These are phyloP conservation scores for Caenorhabditis macrosperma DNA, from an alignment of 2,888 invertebrate genomes.

Conservation along the genomic window DNA sequence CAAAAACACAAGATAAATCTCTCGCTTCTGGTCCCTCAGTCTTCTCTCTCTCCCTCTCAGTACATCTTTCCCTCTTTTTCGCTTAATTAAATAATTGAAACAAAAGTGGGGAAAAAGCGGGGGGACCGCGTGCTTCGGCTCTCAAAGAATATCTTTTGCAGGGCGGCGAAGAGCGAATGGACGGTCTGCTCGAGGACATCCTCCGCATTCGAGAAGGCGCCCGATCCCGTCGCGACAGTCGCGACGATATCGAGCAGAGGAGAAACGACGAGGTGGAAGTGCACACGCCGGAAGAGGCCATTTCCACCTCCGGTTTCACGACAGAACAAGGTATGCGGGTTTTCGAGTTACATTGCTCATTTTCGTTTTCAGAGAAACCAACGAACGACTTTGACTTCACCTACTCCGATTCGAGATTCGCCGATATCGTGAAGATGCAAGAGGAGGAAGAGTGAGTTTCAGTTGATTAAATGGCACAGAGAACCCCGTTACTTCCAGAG, in stretches of 20 bases:
- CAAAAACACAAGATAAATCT: conserved; percentile 16
- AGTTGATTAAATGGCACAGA: neutral
- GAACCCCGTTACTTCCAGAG: conserved; percentile 1
- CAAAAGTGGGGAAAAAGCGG: conserved; percentile 36
- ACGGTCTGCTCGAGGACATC: conserved; percentile 60
- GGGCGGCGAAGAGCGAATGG: conserved; percentile 50
- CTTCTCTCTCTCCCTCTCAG: conserved; percentile 12
- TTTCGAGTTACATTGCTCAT: neutral
- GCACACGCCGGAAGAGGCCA: conserved; percentile 49
- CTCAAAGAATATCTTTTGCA: conserved; percentile 28
- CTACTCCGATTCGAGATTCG: conserved; percentile 65
- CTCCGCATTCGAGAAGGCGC: conserved; percentile 67
- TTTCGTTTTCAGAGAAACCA: conserved; percentile 18
- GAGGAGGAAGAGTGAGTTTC: conserved; percentile 54
- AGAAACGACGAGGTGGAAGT: conserved; percentile 38
- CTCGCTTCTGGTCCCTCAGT: neutral
- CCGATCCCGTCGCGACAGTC: conserved; percentile 56
- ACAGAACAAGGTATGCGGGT: conserved; percentile 4
- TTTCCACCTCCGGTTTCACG: no score
- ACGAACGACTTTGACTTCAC: conserved; percentile 64
- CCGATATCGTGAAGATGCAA: conserved; percentile 55
- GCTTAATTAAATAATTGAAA: conserved; percentile 54
- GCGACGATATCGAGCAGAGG: conserved; percentile 47
- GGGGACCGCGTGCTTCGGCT: conserved; percentile 10
- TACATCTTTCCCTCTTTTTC: conserved; percentile 38